Evolutionary conservation across 1,140 invertebrate species (phyloP), one percentile per base, ranked within the genome.

Genomic region (Caenorhabditis tropicalis): DNA sequence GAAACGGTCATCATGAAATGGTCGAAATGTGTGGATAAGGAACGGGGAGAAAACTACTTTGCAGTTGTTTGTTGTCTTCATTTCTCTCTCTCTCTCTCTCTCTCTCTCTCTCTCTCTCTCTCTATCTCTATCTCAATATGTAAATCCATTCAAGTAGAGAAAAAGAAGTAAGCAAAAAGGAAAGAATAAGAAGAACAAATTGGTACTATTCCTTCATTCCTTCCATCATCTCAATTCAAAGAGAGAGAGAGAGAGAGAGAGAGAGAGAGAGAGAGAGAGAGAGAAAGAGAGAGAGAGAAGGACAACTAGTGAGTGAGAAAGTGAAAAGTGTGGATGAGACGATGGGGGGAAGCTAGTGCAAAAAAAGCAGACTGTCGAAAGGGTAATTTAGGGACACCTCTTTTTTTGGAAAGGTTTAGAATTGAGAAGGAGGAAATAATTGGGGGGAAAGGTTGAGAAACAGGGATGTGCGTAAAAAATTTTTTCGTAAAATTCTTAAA

Each of bases 111-210:
- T n/a, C n/a, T n/a, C n/a, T n/a, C 60, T 36, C 39, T 15, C 60
- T 70, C 15, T 70, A 29, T 60, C 6, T 53, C 51, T 24, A 6
- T 31, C 31, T 60, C n/a, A n/a, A 3, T 29, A 29, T 39, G 33
- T 19, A 39, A 65, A 70, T 70, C 33, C 60, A 70, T 39, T 70
- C 60, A 70, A 70, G 60, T 70, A 70, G 60, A 70, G 56, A 31
- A 70, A 27, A 60, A 60, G 56, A 29, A 60, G 56, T 29, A 29
- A 60, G 27, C 12, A 27, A 31, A 65, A 16, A 70, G 19, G n/a
- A 21, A 6, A 58, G 21, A 58, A 58, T 3, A 36, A 70, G 31
- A 65, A 70, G 31, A 70, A 70, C 60, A 70, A 70, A 70, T 70
- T 70, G 60, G 60, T 70, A 70, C 60, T 70, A 70, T 70, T 70